Conservation (phyloP, 2,888 invertebrate species). For the Ligdia adustata region DNA sequence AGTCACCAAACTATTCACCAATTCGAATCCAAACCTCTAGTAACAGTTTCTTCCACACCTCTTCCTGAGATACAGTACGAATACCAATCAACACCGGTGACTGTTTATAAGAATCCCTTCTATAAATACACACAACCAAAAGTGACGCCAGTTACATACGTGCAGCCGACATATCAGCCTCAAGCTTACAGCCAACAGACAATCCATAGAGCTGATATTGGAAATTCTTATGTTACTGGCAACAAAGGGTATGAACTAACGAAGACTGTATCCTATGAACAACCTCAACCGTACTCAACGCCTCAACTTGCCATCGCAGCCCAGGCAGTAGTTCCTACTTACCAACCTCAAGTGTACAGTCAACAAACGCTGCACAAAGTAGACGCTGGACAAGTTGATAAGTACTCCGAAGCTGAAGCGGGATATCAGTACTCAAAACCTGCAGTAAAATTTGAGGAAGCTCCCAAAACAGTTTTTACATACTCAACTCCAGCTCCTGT, state of each 20-base stretch:
- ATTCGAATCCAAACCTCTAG: constrained; percentile 50
- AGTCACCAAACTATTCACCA: constrained; percentile 64
- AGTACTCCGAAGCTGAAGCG: constrained; percentile 47
- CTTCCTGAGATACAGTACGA: constrained; percentile 54
- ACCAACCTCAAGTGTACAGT: constrained; percentile 56
- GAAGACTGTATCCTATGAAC: constrained; percentile 44
- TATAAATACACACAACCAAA: constrained; percentile 60
- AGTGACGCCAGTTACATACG: constrained; percentile 58
- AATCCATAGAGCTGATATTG: constrained; percentile 55
- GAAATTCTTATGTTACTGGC: constrained; percentile 47
- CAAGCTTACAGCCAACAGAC: constrained; percentile 65
- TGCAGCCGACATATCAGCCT: constrained; percentile 53
- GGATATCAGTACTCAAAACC: constrained; percentile 62
- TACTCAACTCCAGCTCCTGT: constrained; percentile 57
- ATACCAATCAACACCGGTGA: constrained; percentile 66
- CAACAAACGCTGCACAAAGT: constrained; percentile 65
- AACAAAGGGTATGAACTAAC: constrained; percentile 47
- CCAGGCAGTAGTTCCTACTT: constrained; percentile 52
- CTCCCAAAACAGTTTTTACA: constrained; percentile 51
- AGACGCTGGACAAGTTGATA: constrained; percentile 55
- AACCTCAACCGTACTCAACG: constrained; percentile 50
- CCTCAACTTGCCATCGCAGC: constrained; percentile 45
- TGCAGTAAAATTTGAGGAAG: constrained; percentile 56
- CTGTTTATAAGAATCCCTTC: constrained; percentile 70
- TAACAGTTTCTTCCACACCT: constrained; percentile 61